Conservation (phyloP, 2,888 invertebrate species). For the Euspilapteryx auroguttella region DNA sequence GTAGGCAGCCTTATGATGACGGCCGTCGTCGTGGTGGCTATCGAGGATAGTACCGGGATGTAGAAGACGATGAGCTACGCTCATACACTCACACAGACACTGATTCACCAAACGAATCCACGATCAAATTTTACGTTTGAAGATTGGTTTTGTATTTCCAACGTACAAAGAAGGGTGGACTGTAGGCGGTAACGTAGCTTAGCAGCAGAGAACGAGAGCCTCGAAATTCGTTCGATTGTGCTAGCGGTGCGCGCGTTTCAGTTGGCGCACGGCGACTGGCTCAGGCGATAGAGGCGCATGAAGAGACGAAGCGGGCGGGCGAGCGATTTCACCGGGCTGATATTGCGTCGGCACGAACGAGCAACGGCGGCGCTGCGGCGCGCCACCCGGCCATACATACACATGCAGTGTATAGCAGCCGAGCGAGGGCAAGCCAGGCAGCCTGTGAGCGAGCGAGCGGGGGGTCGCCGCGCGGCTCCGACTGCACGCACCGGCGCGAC, state of each 20-base stretch:
- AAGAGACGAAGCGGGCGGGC: slow-evolving; percentile 45
- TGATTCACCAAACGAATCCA: no score
- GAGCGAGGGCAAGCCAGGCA: slow-evolving; percentile 38
- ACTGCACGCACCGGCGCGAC: slow-evolving; percentile 49
- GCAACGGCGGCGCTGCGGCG: slow-evolving; percentile 23
- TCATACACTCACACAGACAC: slow-evolving; percentile 27
- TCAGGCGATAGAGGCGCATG: slow-evolving; percentile 49
- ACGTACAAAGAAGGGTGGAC: slow-evolving; percentile 21
- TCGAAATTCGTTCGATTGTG: slow-evolving; percentile 47
- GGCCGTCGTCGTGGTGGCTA: slow-evolving; percentile 55
- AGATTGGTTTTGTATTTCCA: slow-evolving; percentile 21
- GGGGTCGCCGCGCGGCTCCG: slow-evolving; percentile 26
- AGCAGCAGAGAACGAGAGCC: slow-evolving; percentile 29
- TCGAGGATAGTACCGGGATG: slow-evolving; percentile 30
- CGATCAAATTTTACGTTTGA: slow-evolving; percentile 16
- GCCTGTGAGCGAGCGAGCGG: slow-evolving; percentile 34
- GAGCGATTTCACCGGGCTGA: slow-evolving; percentile 60
- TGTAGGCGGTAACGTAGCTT: slow-evolving; percentile 16
- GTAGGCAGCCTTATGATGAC: slow-evolving; percentile 59
- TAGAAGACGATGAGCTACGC: slow-evolving; percentile 32
- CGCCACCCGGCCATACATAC: slow-evolving; percentile 18
- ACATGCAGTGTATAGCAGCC: slow-evolving; percentile 25
- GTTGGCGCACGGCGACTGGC: slow-evolving; percentile 60
- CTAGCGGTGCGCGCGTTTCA: slow-evolving; percentile 59
- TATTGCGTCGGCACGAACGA: slow-evolving; percentile 54